Base-by-base conservation (phyloP, 1,140 invertebrate genomes). In the Panagrolaimus sp. region DNA sequence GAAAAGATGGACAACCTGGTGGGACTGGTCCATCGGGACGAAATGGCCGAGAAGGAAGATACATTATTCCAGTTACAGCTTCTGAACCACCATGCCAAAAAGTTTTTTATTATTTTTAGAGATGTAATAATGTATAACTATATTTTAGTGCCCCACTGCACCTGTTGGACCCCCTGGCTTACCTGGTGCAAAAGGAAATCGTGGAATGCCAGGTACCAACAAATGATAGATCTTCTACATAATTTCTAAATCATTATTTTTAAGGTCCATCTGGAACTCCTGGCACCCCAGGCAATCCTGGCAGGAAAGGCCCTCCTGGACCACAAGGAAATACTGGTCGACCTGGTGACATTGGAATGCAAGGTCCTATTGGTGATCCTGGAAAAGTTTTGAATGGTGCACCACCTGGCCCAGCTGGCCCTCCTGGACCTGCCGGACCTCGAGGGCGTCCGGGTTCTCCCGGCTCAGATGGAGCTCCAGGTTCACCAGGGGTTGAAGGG, bases 361-460 rank as follows among this genome's bases (percentile, higher is more conserved):
- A 32, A 5, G 63, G 63, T n/a, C 15, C 28, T 5, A 17, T 28
- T 15, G 63, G 63, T 43, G 63, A 64, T 38, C 28, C 24, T 12
- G 63, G 63, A 12, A 64, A 43, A n/a, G 63, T 64, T 28, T 43
- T 64, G 28, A 64, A 64, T 43, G 63, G 28, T 17, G 43, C 28
- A 4, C 63, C 63, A 24, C 28, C 17, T 24, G 63, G 63, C 15
- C 63, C 63, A 12, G 17, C 63, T 32, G 63, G 63, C 26, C 17
- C 17, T 17, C 63, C 63, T 4, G 63, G 63, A 2, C 7, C 38
- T 1, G 1, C 63, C 1, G 63, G 63, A 10, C 63, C 63, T 4
- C 15, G 52, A 26, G 52, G 52, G 12, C 15, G 52, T 5, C 52
- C 52, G 3, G 52, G 52, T 3, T 26, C 21, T 58, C 14, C 52